Evolutionary conservation across 2,797 vertebrate species (phyloP).

Genomic region (Sarcophilus harrisii): DNA sequence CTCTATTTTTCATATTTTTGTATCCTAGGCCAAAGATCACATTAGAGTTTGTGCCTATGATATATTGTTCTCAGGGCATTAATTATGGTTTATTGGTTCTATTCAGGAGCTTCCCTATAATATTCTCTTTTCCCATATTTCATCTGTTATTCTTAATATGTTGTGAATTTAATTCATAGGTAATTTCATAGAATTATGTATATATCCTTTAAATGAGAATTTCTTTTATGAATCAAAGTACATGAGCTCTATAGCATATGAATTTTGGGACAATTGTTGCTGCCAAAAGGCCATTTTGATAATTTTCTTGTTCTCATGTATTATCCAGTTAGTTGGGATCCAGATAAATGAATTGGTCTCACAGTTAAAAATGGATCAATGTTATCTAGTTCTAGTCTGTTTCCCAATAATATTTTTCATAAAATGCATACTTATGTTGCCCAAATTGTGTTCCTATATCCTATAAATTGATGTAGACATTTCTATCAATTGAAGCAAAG

Average conservation of each 20-base stretch:
- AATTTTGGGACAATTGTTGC: background rate
- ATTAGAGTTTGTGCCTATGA: background rate
- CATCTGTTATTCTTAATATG: background rate
- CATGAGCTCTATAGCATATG: background rate
- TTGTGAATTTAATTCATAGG: background rate
- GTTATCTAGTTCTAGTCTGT: constrained; percentile 15
- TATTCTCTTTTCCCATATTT: background rate
- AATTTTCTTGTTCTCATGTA: background rate
- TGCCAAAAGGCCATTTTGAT: background rate
- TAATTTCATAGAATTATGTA: background rate
- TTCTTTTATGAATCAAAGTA: background rate
- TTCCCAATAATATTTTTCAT: constrained; percentile 42
- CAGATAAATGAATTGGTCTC: background rate
- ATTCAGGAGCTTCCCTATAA: background rate
- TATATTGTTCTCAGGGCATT: background rate
- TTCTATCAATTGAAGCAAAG: constrained; percentile 22
- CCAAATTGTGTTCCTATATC: constrained; percentile 5
- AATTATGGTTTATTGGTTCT: background rate
- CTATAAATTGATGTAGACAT: constrained; percentile 49
- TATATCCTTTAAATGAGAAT: background rate
- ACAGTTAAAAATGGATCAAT: constrained; percentile 5
- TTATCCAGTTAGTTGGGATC: constrained; percentile 13
- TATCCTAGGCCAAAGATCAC: background rate
- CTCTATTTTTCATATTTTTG: background rate
- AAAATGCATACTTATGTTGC: background rate